Conservation (phyloP, 2,113 vertebrate genomes). For the Columba janthina region DNA sequence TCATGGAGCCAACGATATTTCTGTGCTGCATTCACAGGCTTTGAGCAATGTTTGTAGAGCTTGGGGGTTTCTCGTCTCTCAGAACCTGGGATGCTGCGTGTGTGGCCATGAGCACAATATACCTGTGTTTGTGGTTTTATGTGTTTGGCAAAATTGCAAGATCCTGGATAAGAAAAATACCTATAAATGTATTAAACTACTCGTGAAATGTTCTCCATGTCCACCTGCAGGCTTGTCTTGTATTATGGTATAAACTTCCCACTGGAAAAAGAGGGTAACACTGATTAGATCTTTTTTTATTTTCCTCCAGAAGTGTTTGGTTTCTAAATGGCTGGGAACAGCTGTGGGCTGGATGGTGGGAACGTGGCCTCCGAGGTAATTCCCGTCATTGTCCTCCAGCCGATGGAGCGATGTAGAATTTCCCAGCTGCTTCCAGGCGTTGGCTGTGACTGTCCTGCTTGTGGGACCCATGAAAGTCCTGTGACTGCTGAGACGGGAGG, state of each 20-base stretch:
- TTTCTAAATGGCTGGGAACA: constrained; percentile 46
- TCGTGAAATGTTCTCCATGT: background rate
- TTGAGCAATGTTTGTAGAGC: background rate
- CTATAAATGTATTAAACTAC: background rate
- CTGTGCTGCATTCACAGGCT: background rate
- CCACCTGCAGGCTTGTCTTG: constrained; percentile 24
- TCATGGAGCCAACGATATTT: fast-evolving
- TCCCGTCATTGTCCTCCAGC: background rate
- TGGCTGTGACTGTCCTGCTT: background rate
- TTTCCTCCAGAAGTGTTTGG: constrained; percentile 31
- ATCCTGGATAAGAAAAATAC: background rate
- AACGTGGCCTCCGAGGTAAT: constrained; percentile 14
- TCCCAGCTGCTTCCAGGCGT: constrained; percentile 26
- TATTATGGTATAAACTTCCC: background rate
- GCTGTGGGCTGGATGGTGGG: constrained; percentile 57
- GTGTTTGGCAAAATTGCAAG: background rate
- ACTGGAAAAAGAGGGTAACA: constrained; percentile 33
- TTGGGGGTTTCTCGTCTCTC: background rate
- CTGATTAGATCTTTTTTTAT: constrained; percentile 13
- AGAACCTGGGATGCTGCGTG: background rate
- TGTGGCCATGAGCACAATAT: background rate
- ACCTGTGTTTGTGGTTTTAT: background rate
- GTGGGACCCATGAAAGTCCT: background rate
- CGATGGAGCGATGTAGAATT: background rate
- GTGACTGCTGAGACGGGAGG: background rate